These are phyloP conservation scores for Prionace glauca DNA, from an alignment of 2,797 vertebrate genomes.

Conservation along the genomic window DNA sequence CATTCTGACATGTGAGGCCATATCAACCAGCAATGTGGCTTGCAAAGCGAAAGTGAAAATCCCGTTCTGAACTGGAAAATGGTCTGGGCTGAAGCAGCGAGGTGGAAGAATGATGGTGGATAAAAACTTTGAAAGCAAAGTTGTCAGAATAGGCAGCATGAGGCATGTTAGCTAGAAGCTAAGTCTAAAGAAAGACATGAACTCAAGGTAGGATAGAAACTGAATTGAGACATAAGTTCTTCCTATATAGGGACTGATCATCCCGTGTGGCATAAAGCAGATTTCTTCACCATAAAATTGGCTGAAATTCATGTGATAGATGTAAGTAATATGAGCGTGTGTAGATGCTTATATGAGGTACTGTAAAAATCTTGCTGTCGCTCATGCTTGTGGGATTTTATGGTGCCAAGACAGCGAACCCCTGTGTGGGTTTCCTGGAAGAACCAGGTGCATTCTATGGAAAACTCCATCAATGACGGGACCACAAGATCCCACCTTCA, in stretches of 20 bases:
- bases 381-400: no score
- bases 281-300: not conserved
- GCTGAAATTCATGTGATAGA: not conserved
- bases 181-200: not conserved
- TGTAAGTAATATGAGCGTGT: not conserved
- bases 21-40: not conserved
- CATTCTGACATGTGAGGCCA: not conserved
- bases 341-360: not conserved
- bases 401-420: no score
- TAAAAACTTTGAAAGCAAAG: not conserved
- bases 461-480: no score
- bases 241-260: not conserved
- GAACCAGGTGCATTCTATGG: no score
- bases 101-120: not conserved
- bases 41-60: not conserved
- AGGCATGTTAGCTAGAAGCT: not conserved
- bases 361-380: no score
- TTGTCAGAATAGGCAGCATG: not conserved
- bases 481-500: no score
- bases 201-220: not conserved
- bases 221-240: not conserved
- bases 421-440: no score
- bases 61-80: not conserved
- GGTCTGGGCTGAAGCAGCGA: not conserved
- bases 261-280: not conserved